Percentiles rank a stretch among this genome's conserved stretches.
Evolutionary conservation across 2,797 vertebrate genomes (phyloP).

Genomic region (Masticophis lateralis): DNA sequence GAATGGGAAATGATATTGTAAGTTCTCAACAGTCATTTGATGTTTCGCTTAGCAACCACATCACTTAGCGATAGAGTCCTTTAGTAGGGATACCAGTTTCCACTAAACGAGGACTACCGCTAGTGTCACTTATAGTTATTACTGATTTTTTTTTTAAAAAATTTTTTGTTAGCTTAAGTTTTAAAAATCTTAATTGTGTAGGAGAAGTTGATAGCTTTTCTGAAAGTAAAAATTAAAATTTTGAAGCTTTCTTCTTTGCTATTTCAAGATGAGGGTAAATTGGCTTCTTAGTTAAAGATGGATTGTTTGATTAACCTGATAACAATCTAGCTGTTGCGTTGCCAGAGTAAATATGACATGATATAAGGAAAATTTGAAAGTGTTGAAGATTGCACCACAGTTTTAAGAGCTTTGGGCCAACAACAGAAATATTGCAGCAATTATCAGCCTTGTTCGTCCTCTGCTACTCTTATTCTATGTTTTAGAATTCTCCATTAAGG

Average conservation of each 20-base stretch:
- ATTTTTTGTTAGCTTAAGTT: not conserved
- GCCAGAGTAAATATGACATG: slow-evolving; percentile 9
- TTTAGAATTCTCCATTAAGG: slow-evolving; percentile 41
- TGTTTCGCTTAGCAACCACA: not conserved
- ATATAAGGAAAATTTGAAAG: slow-evolving; percentile 29
- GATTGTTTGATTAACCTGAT: not conserved
- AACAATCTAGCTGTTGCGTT: not conserved
- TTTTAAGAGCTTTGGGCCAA: not conserved
- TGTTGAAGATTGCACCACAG: not conserved
- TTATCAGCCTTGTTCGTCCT: not conserved
- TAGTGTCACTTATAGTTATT: not conserved
- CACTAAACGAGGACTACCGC: not conserved
- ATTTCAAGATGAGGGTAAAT: not conserved
- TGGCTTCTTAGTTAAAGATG: not conserved
- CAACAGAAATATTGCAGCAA: not conserved
- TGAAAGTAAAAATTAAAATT: not conserved
- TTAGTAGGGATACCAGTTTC: not conserved
- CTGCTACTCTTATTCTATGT: not conserved
- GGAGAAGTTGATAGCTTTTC: not conserved
- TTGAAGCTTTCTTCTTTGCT: not conserved
- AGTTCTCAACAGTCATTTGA: not conserved
- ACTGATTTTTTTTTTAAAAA: not conserved
- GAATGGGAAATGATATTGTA: not conserved
- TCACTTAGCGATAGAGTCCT: not conserved
- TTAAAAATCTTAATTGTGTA: not conserved